phyloP scores from a whole-genome alignment of 2,888 invertebrate genomes.

The Lingula anatina region DNA sequence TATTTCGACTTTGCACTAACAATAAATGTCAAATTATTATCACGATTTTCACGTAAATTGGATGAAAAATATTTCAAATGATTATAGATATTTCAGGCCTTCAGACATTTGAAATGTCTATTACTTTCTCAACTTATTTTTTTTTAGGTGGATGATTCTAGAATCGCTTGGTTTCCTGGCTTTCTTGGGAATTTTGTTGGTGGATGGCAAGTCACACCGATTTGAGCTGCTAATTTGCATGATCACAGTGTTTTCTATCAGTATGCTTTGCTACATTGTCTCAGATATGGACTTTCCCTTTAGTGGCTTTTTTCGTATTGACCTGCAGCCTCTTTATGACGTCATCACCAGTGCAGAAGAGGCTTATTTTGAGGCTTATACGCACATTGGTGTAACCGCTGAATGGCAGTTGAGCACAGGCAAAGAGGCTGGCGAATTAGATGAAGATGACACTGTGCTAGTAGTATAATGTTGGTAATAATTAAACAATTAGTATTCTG shows the following conservation, averaged over 20 bases:
- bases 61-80: too few relatives aligned
- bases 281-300: slow-evolving; percentile 32
- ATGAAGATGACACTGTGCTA: too few relatives aligned
- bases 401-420: too few relatives aligned
- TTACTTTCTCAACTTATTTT: not conserved
- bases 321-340: slow-evolving; percentile 23
- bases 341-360: too few relatives aligned
- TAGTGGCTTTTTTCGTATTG: slow-evolving; percentile 35
- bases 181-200: slow-evolving; percentile 31
- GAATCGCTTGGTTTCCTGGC: slow-evolving; percentile 37
- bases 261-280: slow-evolving; percentile 32
- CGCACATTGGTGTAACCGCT: too few relatives aligned
- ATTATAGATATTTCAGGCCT: not conserved
- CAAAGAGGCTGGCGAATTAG: too few relatives aligned
- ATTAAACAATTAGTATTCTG: too few relatives aligned
- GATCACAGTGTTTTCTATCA: slow-evolving; percentile 39
- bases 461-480: too few relatives aligned
- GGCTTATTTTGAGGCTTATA: too few relatives aligned
- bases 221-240: slow-evolving; percentile 37
- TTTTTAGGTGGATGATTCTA: slow-evolving; percentile 34
- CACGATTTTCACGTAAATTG: too few relatives aligned
- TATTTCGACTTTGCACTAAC: too few relatives aligned
- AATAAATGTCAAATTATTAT: too few relatives aligned
- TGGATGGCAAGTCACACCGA: slow-evolving; percentile 25
- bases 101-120: not conserved